Conservation (phyloP, 2,113 vertebrate genomes). For the Osmerus mordax region DNA sequence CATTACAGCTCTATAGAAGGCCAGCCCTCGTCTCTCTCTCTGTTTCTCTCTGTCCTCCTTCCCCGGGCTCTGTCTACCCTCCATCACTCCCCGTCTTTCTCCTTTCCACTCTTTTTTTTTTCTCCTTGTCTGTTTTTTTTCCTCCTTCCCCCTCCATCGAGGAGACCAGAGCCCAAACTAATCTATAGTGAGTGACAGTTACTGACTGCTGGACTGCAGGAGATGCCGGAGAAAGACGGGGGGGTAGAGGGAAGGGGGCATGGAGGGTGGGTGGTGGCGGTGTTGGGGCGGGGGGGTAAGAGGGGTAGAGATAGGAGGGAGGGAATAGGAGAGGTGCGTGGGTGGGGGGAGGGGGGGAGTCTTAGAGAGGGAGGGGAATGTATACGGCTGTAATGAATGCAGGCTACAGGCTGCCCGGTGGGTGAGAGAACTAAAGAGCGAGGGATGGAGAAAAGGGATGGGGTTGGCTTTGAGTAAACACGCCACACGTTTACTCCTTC, state of each 20-base stretch:
- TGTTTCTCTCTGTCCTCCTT: background rate
- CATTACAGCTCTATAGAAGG: too few species aligned
- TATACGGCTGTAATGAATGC: background rate
- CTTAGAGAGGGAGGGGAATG: background rate
- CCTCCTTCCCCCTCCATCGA: background rate
- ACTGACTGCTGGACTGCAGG: conserved; percentile 19
- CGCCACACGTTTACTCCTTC: background rate
- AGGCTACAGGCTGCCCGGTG: background rate
- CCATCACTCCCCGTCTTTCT: background rate
- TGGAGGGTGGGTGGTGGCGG: conserved; percentile 8
- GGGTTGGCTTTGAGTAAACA: background rate
- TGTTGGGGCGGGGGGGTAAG: background rate
- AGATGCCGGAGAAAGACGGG: background rate
- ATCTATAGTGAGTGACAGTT: conserved; percentile 27
- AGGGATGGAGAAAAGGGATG: too few species aligned
- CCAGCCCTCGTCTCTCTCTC: background rate
- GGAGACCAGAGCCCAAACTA: conserved; percentile 13
- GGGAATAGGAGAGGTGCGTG: background rate
- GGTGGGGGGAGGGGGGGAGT: background rate
- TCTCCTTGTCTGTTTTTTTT: background rate
- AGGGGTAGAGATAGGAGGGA: conserved; percentile 5
- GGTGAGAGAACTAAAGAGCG: background rate
- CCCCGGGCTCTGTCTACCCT: background rate
- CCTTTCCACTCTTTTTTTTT: background rate
- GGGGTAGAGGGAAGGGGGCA: conserved; percentile 13